Base-by-base conservation (phyloP, 2,888 invertebrate genomes). In the Caenorhabditis sulstoni region DNA sequence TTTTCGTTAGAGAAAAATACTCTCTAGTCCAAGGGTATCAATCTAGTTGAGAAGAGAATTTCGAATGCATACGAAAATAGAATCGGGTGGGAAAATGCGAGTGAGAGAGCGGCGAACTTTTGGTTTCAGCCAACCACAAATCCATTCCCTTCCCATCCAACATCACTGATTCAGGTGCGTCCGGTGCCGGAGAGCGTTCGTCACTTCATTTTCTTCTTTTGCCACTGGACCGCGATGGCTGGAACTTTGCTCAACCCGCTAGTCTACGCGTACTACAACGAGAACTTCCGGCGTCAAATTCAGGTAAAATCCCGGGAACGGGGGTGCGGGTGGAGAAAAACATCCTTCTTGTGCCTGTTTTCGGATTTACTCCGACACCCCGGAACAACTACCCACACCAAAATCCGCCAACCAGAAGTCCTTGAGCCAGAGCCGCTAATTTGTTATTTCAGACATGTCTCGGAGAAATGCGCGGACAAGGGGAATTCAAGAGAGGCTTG, bases 201-300 rank as follows among this genome's bases (percentile, higher is more conserved):
- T n/a, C 71, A 84, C 39, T 79, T 82, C 23, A 66, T 94, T 86
- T 98, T 97, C 91, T 96, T 97, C 92, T 92, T 94, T 76, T 94
- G 94, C 4, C 95, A 96, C 90, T 94, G 95, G 83, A 93, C 95
- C 82, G 96, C 96, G 44, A 96, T 96, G 96, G 95, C 95, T 88
- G 95, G 95, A 73, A 95, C 95, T 1, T 95, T 95, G 91, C 96
- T 96, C 92, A 96, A 96, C 91, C 96, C 96, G 0, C 95, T 83
- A 20, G 83, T 86, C 3, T 86, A 86, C 59, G 86, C 86, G 5
- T 86, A 82, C 76, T 85, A 82, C 65, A 86, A 86, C 67, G 86
- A 86, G 18, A 85, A 83, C 66, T 85, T 86, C 75, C 55, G 84
- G 45, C 61, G 83, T 2, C 84, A 86, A 49, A 85, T 85, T 55